Evolutionary conservation across 2,113 vertebrate genomes (phyloP), one percentile per base, ranked within the genome.

Genomic region (Nymphicus hollandicus): DNA sequence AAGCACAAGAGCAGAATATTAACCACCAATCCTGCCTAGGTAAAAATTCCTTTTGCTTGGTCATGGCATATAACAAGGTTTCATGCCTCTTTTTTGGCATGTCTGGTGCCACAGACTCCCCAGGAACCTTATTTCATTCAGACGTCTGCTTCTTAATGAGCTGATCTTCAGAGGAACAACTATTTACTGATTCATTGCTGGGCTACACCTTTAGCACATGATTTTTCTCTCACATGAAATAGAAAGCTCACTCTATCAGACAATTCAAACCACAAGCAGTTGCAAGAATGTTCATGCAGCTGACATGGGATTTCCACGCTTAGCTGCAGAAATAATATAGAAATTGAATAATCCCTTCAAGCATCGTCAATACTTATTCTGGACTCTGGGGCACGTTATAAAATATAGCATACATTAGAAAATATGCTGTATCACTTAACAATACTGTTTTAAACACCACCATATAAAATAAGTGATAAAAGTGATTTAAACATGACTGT

Each of bases 1-100:
- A 50, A 93, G 91, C 74, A 89, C 89, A 77, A 60, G 94, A 91
- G 84, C 84, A 85, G 92, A 96, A 95, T 95, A 91, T 73, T 96
- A 96, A 96, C 86, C 87, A 71, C 46, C 1, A 56, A 31, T 28
- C 79, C 71, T 94, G 89, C 92, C 89, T 89, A 89, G 96, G 91
- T 87, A 61, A 71, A 85, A 86, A 93, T 69, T 83, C 61, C 92
- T 91, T 93, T 76, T 84, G 77, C 90, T 90, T 93, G 76, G 83
- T 84, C 91, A 85, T 91, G 93, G 91, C 89, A 81, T 28, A 58
- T 72, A 94, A 84, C 8, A 39, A 80, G 77, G 90, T 93, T 94
- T 96, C 56, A 56, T 88, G 91, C 58, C 68, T 94, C 87, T 86
- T 87, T 87, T 80, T 53, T 95, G 74, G 81, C 82, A 44, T 7